A percentile compares a stretch with the other conserved stretches of the same genome.
Evolutionary conservation across 2,113 vertebrate genomes (phyloP).

Genomic region (Siphamia tubifer): DNA sequence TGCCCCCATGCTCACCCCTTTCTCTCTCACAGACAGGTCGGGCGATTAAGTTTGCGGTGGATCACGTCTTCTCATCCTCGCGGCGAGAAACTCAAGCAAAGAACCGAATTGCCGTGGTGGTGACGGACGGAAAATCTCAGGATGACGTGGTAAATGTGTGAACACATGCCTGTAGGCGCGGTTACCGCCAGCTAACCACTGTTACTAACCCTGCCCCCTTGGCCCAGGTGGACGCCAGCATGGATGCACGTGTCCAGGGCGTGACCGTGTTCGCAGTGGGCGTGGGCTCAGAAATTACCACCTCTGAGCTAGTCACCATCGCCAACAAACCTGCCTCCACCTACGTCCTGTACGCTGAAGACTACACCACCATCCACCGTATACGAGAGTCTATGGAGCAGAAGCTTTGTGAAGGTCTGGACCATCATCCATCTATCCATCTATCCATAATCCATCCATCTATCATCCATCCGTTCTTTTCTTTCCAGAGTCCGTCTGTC

Average conservation of each 20-base stretch:
- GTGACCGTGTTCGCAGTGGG: conserved; percentile 82
- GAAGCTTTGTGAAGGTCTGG: conserved; percentile 82
- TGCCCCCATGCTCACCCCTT: too few species aligned
- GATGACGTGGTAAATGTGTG: conserved; percentile 78
- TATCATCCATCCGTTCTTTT: background rate
- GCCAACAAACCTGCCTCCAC: conserved; percentile 77
- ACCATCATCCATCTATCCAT: background rate
- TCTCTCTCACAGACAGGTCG: conserved; percentile 82
- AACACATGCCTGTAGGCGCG: too few species aligned
- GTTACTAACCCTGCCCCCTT: background rate
- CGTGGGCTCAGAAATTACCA: conserved; percentile 81
- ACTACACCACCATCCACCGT: conserved; percentile 80
- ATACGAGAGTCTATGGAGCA: conserved; percentile 82
- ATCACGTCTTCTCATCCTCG: conserved; percentile 80
- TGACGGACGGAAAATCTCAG: conserved; percentile 85
- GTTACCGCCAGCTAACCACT: too few species aligned
- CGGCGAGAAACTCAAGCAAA: conserved; percentile 67
- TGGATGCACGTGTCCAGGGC: conserved; percentile 73
- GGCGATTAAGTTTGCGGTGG: conserved; percentile 81
- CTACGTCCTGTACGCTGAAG: conserved; percentile 81
- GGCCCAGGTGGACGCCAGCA: conserved; percentile 70
- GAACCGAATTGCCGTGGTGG: conserved; percentile 82
- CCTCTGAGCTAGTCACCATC: conserved; percentile 80
- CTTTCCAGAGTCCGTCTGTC: conserved; percentile 80
- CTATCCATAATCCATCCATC: background rate